Conservation (phyloP, 2,113 vertebrate species). For the Platichthys flesus region DNA sequence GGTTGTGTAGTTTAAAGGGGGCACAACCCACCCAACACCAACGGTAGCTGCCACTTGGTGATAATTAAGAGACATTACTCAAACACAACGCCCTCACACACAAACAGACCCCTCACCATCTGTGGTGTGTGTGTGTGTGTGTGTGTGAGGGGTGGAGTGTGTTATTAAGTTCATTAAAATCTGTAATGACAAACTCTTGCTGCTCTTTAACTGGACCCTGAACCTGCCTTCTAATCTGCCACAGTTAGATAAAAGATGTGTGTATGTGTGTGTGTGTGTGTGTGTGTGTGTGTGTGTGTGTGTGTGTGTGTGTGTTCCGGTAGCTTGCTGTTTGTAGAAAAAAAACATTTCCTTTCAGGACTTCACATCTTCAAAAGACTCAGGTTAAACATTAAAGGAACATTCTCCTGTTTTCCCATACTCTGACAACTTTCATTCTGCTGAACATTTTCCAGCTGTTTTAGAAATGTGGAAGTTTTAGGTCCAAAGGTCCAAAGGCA, state of each 20-base stretch:
- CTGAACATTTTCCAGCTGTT: constrained; percentile 10
- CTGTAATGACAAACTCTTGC: constrained; percentile 63
- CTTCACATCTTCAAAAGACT: constrained; percentile 38
- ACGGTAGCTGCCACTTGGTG: constrained; percentile 32
- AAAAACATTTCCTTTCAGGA: constrained; percentile 15
- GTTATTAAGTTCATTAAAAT: constrained; percentile 66
- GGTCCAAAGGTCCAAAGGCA: neutral
- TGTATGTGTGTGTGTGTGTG: constrained; percentile 23
- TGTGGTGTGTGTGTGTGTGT: constrained; percentile 18
- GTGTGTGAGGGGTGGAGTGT: constrained; percentile 49
- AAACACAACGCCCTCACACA: constrained; percentile 5
- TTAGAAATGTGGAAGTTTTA: too few relatives aligned
- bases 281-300: constrained; percentile 9
- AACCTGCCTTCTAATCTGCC: constrained; percentile 63
- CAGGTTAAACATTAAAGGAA: constrained; percentile 62
- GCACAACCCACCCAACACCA: neutral
- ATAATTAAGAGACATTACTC: constrained; percentile 13
- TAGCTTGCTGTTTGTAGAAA: neutral
- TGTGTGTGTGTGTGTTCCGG: constrained; percentile 20
- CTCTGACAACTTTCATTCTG: constrained; percentile 5
- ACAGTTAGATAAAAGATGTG: constrained; percentile 34
- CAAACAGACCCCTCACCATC: constrained; percentile 11
- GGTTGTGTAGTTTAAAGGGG: neutral
- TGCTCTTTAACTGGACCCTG: constrained; percentile 48
- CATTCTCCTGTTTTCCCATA: constrained; percentile 40